Base-by-base conservation (phyloP, 2,797 vertebrate species). In the Melanotaenia maccullochi region DNA sequence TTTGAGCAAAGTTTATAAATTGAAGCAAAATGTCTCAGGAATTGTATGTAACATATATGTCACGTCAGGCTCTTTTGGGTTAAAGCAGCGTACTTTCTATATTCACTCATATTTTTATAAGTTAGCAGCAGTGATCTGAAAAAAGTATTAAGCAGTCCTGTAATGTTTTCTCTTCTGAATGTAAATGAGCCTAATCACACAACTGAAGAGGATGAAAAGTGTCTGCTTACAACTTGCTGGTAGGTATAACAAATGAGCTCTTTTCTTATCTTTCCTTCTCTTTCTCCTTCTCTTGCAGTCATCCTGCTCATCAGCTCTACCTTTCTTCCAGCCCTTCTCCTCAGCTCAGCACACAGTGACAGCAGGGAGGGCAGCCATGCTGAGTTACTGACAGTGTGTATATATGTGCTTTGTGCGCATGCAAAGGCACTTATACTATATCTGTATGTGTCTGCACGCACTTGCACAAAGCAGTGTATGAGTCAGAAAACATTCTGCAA, bases 301-400 rank as follows among this genome's bases (percentile, higher is more conserved):
- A 79, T 49, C 83, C 77, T 87, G 85, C 71, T 88, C 85, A 86
- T 87, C 86, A 82, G 68, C 64, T 51, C 66, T 76, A 52, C 74
- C 70, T 70, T 69, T 79, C 84, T 64, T 75, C 60, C 59, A 61
- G 74, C 65, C 61, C 9, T 68, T 82, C 80, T 73, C 70, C 70
- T 62, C 72, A 60, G 73, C 85, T 60, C 80, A 76, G 71, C 73
- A 69, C 73, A 65, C 56, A 38, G 32, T 68, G 84, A 74, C 82
- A 85, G 74, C 69, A 55, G 84, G 79, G 71, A 68, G 70, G 76
- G 76, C 67, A 55, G 83, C 82, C 84, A 81, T 60, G 82, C 85
- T 67, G 76, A 60, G 86, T 76, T 74, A 82, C 42, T 14, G 68
- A 1, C 66, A 66, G 70, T 49, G 70, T 55, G 63, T 61, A 58